These are phyloP conservation scores for Pseudocheirus occidentalis DNA, from an alignment of 2,797 vertebrate species.

Conservation along the genomic window DNA sequence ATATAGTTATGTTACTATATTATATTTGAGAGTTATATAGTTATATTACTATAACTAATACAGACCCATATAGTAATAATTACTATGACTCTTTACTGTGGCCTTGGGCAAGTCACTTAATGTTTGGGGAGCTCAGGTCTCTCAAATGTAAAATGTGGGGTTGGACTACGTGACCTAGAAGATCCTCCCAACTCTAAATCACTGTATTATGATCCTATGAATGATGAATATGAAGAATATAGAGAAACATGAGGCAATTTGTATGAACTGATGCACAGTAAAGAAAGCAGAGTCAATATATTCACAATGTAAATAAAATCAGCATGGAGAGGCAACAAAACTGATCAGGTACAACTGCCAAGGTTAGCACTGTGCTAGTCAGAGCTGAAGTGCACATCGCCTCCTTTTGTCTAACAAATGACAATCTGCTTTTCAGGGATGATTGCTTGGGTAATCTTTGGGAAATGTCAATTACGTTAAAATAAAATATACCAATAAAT, in stretches of 20 bases:
- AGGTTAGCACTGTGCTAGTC: not conserved
- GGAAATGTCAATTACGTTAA: not conserved
- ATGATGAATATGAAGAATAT: not conserved
- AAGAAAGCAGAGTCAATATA: not conserved
- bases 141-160: not conserved
- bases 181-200: not conserved
- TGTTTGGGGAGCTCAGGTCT: not conserved
- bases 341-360: not conserved
- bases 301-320: not conserved
- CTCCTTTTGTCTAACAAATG: not conserved
- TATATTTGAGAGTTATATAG: no score
- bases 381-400: not conserved
- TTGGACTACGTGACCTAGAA: not conserved
- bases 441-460: not conserved
- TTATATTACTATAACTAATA: no score
- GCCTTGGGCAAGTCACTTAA: not conserved
- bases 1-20: no score
- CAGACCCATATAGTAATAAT: no score
- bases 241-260: not conserved
- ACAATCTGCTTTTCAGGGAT: not conserved
- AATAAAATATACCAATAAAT: not conserved
- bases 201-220: not conserved
- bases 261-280: not conserved
- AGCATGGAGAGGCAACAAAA: not conserved
- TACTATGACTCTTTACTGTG: not conserved